These are phyloP conservation scores for Saccopteryx leptura DNA, from an alignment of 2,113 vertebrate species.

Conservation along the genomic window DNA sequence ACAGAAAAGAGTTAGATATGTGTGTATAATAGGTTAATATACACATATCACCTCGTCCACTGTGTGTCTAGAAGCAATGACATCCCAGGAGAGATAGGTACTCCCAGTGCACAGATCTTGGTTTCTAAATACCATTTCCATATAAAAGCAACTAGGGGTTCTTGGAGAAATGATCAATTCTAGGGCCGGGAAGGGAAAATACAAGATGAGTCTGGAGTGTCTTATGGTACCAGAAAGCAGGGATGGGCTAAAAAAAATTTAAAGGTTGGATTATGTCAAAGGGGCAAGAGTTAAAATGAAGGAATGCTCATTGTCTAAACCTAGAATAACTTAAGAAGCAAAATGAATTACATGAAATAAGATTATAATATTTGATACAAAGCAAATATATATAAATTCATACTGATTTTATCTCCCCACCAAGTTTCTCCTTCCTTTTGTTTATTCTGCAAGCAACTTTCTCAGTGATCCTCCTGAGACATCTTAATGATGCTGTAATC, in stretches of 20 bases:
- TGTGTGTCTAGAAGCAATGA: not conserved
- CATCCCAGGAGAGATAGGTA: not conserved
- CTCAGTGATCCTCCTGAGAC: not conserved
- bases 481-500: not conserved
- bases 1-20: not conserved
- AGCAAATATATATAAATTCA: not conserved
- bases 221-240: not conserved
- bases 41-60: not conserved
- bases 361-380: not conserved
- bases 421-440: not conserved
- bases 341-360: not conserved
- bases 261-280: not conserved
- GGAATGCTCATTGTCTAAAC: not conserved
- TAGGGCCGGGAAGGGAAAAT: not conserved
- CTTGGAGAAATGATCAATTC: not conserved
- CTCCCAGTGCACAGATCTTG: not conserved
- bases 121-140: conserved; percentile 21
- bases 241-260: not conserved
- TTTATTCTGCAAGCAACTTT: not conserved
- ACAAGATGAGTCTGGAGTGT: not conserved
- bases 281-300: not conserved
- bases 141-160: not conserved
- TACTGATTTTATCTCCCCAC: not conserved
- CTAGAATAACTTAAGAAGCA: not conserved
- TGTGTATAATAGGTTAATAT: not conserved